Evolutionary conservation across 2,888 invertebrate species (phyloP).

Genomic region (Allophyes oxyacanthae): DNA sequence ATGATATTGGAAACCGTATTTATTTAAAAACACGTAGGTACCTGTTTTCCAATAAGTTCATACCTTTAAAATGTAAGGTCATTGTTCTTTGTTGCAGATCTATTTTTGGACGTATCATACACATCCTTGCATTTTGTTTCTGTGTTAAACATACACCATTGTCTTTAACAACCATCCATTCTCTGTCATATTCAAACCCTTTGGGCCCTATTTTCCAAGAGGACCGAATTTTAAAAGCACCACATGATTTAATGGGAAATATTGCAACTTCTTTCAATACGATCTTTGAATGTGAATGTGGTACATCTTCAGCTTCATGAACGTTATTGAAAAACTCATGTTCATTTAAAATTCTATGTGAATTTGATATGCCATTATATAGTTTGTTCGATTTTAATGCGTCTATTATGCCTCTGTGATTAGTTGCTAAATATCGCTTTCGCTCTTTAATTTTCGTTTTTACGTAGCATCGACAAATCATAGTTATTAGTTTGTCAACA

Average conservation of each 20-base stretch:
- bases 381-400: constrained; percentile 38
- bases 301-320: constrained; percentile 36
- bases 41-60: neutral
- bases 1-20: neutral
- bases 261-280: constrained; percentile 83
- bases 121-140: constrained; percentile 94
- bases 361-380: constrained; percentile 52
- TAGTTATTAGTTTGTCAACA: constrained; percentile 91
- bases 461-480: constrained; percentile 94
- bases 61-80: constrained; percentile 90
- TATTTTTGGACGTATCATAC: constrained; percentile 93
- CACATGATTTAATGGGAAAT: constrained; percentile 98
- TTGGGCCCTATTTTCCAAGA: constrained; percentile 93
- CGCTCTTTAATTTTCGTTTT: constrained; percentile 68
- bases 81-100: constrained; percentile 89
- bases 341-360: constrained; percentile 56
- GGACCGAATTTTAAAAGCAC: constrained; percentile 91
- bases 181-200: constrained; percentile 96
- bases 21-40: neutral
- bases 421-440: constrained; percentile 66
- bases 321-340: constrained; percentile 50
- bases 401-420: constrained; percentile 44
- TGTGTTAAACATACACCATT: constrained; percentile 96
- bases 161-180: constrained; percentile 97
- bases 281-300: constrained; percentile 60